These are phyloP conservation scores for Heterohyrax brucei DNA, from an alignment of 2,797 vertebrate genomes.

Conservation along the genomic window DNA sequence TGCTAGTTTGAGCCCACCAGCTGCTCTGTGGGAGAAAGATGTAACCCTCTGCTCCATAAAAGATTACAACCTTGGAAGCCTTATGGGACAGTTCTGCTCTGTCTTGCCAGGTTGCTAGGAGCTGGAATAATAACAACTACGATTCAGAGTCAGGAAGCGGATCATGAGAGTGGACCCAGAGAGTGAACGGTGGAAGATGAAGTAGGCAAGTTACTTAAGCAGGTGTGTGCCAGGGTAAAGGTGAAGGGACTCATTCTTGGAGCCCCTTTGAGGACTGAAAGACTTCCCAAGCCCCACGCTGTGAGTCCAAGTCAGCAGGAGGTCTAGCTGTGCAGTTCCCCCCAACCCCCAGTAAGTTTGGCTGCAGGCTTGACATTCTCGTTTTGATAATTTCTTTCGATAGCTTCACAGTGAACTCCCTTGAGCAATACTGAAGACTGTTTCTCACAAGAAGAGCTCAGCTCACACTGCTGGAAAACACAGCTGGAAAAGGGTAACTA, in stretches of 20 bases:
- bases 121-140: background rate
- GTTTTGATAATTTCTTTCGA: background rate
- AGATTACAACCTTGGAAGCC: background rate
- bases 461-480: background rate
- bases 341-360: background rate
- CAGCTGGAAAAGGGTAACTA: background rate
- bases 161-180: background rate
- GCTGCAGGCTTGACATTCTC: background rate
- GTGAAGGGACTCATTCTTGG: background rate
- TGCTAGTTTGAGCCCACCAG: background rate
- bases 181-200: background rate
- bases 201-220: background rate
- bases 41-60: background rate
- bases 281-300: background rate
- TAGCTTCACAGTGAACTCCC: conserved; percentile 44
- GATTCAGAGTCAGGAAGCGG: background rate
- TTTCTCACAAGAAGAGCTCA: background rate
- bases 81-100: background rate
- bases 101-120: background rate
- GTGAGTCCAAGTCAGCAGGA: background rate
- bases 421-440: background rate
- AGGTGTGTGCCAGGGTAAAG: background rate
- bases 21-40: background rate
- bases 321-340: background rate
- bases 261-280: background rate